phyloP scores from a whole-genome alignment of 2,113 vertebrate genomes.

The Corythornis vintsioides region DNA sequence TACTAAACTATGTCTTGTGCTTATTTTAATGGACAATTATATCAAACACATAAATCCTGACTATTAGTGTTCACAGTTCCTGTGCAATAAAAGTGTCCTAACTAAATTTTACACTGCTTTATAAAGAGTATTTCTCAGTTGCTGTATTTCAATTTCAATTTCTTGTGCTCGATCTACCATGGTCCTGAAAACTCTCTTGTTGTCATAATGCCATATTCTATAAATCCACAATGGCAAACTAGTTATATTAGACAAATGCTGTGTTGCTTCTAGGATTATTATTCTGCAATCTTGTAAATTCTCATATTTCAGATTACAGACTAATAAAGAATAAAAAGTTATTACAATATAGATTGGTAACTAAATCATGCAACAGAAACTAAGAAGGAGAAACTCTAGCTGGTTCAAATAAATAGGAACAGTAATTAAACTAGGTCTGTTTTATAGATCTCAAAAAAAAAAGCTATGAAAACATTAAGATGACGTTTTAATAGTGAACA shows the following conservation, averaged over 20 bases:
- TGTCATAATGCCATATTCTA: background rate
- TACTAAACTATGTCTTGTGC: background rate
- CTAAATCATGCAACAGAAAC: background rate
- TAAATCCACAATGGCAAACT: constrained; percentile 61
- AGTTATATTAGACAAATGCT: constrained; percentile 10
- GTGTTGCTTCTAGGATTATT: background rate
- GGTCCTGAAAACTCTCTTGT: background rate
- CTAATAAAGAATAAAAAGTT: background rate
- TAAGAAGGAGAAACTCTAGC: background rate
- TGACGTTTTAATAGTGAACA: background rate
- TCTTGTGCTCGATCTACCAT: background rate
- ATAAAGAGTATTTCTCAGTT: constrained; percentile 19
- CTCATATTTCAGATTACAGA: background rate
- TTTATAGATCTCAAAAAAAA: background rate
- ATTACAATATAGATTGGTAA: background rate
- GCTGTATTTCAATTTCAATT: constrained; percentile 54
- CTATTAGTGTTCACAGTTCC: constrained; percentile 10
- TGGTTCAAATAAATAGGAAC: background rate
- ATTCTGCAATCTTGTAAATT: constrained; percentile 40
- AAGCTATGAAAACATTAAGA: background rate
- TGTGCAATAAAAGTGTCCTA: constrained; percentile 44
- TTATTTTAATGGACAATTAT: constrained; percentile 52
- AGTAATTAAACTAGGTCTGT: background rate
- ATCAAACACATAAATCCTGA: constrained; percentile 56
- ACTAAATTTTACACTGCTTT: constrained; percentile 55